Evolutionary conservation across 2,113 vertebrate species (phyloP).

Genomic region (Dermatemys mawii): DNA sequence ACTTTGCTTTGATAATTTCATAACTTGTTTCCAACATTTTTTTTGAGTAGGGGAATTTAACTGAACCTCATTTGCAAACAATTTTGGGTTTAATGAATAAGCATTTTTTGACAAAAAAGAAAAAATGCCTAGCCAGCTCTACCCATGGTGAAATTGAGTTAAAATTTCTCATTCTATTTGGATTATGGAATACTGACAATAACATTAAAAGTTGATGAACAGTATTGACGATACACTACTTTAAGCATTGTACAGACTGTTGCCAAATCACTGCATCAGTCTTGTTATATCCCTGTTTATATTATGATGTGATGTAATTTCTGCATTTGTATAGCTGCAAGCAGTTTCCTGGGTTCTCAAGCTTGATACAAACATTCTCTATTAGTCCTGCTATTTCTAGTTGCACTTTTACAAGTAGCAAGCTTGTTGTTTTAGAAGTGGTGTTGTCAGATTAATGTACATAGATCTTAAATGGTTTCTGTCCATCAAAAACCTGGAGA

Average conservation of each 20-base stretch:
- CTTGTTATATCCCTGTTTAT: constrained; percentile 10
- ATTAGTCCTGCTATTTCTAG: background rate
- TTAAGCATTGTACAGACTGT: background rate
- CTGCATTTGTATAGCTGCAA: background rate
- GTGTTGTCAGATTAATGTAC: background rate
- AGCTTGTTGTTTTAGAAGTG: background rate
- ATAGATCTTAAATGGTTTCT: background rate
- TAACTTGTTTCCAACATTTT: background rate
- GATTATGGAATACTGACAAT: background rate
- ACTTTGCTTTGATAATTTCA: background rate
- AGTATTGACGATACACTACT: constrained; percentile 13
- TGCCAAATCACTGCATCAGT: background rate
- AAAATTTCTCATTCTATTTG: background rate
- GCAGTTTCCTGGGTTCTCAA: background rate
- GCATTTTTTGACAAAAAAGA: background rate
- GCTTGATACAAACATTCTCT: constrained; percentile 13
- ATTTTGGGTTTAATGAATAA: too few relatives aligned
- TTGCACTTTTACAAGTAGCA: background rate
- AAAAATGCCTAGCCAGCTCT: background rate
- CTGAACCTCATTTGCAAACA: background rate
- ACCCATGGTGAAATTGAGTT: background rate
- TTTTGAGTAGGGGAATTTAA: background rate
- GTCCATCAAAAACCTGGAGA: background rate
- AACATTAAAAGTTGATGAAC: constrained; percentile 8
- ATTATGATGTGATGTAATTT: background rate